Evolutionary conservation across 2,797 vertebrate genomes (phyloP).

Genomic region (Pangasius krempfi): DNA sequence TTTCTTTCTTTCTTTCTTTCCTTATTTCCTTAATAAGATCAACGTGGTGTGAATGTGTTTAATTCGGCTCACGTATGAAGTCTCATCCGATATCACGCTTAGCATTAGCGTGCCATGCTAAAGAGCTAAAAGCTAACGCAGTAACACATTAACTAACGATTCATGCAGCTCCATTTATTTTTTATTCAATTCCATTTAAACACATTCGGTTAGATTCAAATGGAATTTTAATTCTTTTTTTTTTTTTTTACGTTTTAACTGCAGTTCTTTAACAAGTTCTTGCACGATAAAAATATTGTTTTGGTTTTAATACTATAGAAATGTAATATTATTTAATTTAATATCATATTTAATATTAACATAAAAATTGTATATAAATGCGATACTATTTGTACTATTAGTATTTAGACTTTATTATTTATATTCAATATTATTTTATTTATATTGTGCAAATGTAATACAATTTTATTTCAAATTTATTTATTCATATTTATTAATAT

Average conservation of each 20-base stretch:
- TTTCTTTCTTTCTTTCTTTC: not conserved
- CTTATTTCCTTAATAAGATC: not conserved
- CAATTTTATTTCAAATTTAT: no score
- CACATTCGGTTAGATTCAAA: not conserved
- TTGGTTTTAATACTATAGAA: not conserved
- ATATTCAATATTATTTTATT: not conserved
- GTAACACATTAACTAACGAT: not conserved
- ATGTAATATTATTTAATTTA: not conserved
- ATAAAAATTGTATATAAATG: not conserved
- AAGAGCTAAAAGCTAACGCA: not conserved
- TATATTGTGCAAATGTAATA: not conserved
- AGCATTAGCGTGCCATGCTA: not conserved
- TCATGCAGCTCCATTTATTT: not conserved
- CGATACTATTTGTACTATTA: not conserved
- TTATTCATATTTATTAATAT: no score
- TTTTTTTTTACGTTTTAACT: not conserved
- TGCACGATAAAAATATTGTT: not conserved
- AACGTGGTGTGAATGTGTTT: not conserved
- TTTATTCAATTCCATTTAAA: not conserved
- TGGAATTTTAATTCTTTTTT: no score
- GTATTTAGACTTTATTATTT: not conserved
- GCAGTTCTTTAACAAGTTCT: not conserved
- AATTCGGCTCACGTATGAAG: not conserved
- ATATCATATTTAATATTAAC: not conserved
- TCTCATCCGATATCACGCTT: not conserved